phyloP scores from a whole-genome alignment of 2,888 invertebrate species.

The Chrysodeixis includens region DNA sequence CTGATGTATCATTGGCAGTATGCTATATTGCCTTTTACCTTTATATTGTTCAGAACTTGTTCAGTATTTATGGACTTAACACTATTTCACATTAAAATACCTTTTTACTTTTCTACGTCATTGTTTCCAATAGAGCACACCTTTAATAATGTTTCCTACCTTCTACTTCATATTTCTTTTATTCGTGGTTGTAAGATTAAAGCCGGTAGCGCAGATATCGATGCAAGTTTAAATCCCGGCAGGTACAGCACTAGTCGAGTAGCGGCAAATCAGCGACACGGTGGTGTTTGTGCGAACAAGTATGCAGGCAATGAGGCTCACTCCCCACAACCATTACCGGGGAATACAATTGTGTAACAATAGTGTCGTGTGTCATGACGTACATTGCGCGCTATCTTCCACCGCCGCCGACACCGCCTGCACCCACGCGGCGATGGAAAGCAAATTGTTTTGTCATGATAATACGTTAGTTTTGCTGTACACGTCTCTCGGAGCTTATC shows the following conservation, averaged over 20 bases:
- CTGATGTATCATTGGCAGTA: background rate
- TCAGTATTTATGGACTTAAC: too few species aligned
- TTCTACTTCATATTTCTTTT: too few species aligned
- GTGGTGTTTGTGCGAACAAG: conserved; percentile 40
- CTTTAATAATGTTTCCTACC: too few species aligned
- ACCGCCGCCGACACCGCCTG: background rate
- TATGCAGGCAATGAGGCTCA: conserved; percentile 45
- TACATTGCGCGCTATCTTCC: conserved; percentile 22
- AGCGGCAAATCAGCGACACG: conserved; percentile 7
- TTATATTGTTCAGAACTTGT: background rate
- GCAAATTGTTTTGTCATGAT: conserved; percentile 47
- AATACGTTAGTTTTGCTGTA: conserved; percentile 43
- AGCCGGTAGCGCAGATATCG: too few species aligned
- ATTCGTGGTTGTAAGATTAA: too few species aligned
- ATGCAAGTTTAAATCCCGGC: background rate
- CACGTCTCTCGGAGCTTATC: conserved; percentile 21
- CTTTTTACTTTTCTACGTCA: too few species aligned
- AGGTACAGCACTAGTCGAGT: conserved; percentile 16
- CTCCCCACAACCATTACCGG: conserved; percentile 45
- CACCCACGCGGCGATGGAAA: conserved; percentile 23
- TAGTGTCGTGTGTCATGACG: conserved; percentile 34
- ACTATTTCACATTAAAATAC: too few species aligned
- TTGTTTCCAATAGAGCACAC: too few species aligned
- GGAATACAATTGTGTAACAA: conserved; percentile 49
- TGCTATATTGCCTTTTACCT: conserved; percentile 17